Conservation (phyloP, 1,140 invertebrate genomes). For the Aethina tumida region DNA sequence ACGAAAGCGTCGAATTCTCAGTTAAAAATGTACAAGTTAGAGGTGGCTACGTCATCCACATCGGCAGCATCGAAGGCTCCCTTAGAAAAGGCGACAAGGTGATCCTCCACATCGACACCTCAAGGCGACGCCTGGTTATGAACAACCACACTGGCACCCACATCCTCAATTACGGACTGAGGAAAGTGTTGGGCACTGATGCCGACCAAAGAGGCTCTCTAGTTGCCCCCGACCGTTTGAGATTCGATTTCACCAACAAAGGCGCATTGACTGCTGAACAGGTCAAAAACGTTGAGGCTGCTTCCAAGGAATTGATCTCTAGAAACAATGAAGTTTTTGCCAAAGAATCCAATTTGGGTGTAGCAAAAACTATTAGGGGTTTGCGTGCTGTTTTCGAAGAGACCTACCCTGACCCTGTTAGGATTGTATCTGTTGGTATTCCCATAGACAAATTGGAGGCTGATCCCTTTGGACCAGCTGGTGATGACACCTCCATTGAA, state of each 20-base stretch:
- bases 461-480: constrained; percentile 71
- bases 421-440: constrained; percentile 90
- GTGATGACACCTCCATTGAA: constrained; percentile 87
- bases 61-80: constrained; percentile 76
- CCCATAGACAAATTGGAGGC: constrained; percentile 81
- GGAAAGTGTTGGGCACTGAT: constrained; percentile 80
- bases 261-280: constrained; percentile 80
- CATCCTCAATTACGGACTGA: constrained; percentile 88
- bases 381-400: constrained; percentile 98
- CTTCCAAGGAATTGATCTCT: constrained; percentile 66
- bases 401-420: constrained; percentile 97
- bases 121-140: constrained; percentile 82
- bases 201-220: constrained; percentile 96
- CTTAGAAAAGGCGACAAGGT: constrained; percentile 83
- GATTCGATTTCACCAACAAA: constrained; percentile 98
- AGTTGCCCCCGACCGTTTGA: constrained; percentile 91
- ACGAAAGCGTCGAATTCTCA: constrained; percentile 83
- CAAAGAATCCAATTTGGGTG: constrained; percentile 71
- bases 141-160: constrained; percentile 99
- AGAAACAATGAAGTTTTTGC: constrained; percentile 81
- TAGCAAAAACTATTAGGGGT: constrained; percentile 89
- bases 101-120: constrained; percentile 70
- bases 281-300: constrained; percentile 76
- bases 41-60: constrained; percentile 92
- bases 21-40: constrained; percentile 94